These are phyloP conservation scores for Astreopora myriophthalma DNA, from an alignment of 64 coral and sea anemone species.

Conservation along the genomic window DNA sequence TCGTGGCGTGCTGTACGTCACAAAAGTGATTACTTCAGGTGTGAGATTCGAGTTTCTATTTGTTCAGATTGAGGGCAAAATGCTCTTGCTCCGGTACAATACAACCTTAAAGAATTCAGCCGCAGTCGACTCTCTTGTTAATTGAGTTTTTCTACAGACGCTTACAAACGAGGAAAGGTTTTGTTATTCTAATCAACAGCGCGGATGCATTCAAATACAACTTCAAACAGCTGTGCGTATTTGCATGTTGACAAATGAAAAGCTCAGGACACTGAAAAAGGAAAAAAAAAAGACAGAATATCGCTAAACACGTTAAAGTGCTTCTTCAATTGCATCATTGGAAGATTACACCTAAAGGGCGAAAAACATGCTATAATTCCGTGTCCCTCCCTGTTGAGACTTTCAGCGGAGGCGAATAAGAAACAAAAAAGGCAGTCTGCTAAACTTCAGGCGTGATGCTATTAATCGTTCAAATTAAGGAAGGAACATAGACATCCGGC, in stretches of 20 bases:
- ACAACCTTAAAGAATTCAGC: conserved; percentile 29
- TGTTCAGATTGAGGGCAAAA: not conserved
- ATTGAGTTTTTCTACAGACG: conserved; percentile 59
- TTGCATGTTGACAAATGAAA: conserved; percentile 88
- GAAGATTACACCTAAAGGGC: not conserved
- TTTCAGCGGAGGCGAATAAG: not conserved
- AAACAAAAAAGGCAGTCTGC: not conserved
- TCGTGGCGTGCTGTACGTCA: not conserved
- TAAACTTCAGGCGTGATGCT: not conserved
- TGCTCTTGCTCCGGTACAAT: not conserved
- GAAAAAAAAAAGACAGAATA: conserved; percentile 3
- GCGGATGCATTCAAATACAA: conserved; percentile 24
- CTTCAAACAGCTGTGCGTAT: conserved; percentile 75
- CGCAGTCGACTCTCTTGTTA: not conserved
- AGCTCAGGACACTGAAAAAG: not conserved
- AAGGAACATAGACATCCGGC: not conserved
- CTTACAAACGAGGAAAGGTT: conserved; percentile 57
- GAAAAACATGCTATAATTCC: not conserved
- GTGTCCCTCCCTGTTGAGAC: not conserved
- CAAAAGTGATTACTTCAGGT: not conserved
- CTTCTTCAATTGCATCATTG: not conserved
- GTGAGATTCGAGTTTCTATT: not conserved
- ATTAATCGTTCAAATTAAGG: conserved; percentile 28
- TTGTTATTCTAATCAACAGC: conserved; percentile 85
- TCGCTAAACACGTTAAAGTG: not conserved